phyloP scores from a whole-genome alignment of 30 jellyfish, hydroid and myxozoan genomes.

The Nemopilema nomurai region DNA sequence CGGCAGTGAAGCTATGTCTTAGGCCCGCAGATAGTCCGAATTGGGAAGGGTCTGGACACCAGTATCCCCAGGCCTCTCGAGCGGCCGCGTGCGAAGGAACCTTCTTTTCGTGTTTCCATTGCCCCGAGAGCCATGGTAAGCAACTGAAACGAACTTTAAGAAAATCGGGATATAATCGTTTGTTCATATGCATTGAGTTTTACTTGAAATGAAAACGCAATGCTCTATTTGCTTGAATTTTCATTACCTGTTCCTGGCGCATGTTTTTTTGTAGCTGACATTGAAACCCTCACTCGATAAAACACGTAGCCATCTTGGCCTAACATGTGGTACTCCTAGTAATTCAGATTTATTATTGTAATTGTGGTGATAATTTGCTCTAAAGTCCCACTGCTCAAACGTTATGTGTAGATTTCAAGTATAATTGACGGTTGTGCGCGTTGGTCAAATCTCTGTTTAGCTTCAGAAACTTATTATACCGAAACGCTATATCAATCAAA shows the following conservation, averaged over 20 bases:
- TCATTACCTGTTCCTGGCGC: too few relatives aligned
- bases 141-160: too few relatives aligned
- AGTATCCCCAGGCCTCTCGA: slow-evolving; percentile 43
- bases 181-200: background rate
- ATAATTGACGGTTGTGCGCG: too few relatives aligned
- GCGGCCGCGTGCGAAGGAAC: slow-evolving; percentile 46
- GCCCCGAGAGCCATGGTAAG: slow-evolving; percentile 37
- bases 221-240: too few relatives aligned
- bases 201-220: too few relatives aligned
- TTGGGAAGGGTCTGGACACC: slow-evolving; percentile 2
- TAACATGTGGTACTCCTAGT: background rate
- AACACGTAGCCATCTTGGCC: background rate
- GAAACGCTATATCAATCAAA: too few relatives aligned
- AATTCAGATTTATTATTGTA: too few relatives aligned
- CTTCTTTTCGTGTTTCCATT: slow-evolving; percentile 25
- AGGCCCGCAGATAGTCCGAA: background rate
- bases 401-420: too few relatives aligned
- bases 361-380: too few relatives aligned
- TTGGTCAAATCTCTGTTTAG: too few relatives aligned
- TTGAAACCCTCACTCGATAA: background rate
- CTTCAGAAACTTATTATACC: too few relatives aligned
- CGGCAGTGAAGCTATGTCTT: background rate
- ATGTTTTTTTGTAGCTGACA: background rate
- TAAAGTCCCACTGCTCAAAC: too few relatives aligned
- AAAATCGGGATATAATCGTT: background rate